Conservation (phyloP, 2,113 vertebrate genomes). For the Bolborhynchus lineola region DNA sequence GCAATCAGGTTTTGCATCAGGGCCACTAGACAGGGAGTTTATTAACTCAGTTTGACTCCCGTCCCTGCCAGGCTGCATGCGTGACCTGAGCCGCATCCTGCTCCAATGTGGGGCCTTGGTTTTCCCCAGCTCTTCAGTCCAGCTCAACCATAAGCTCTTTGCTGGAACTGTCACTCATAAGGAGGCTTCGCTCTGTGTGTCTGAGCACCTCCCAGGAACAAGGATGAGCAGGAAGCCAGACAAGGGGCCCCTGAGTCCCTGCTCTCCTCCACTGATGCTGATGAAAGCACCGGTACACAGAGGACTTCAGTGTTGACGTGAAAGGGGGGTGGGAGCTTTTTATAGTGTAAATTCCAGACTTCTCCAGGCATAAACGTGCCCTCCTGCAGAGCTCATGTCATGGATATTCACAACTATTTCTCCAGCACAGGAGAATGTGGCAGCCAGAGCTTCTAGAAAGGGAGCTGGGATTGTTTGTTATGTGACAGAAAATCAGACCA, state of each 20-base stretch:
- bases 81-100: neutral
- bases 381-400: neutral
- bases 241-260: accelerated
- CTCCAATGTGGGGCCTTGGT: neutral
- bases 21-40: neutral
- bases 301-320: neutral
- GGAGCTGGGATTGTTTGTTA: neutral
- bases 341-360: neutral
- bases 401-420: neutral
- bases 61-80: accelerated
- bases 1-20: neutral
- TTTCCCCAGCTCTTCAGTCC: neutral
- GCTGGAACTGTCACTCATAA: neutral
- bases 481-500: neutral
- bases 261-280: neutral
- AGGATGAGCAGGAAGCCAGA: neutral
- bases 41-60: neutral
- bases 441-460: neutral
- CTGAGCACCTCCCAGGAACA: neutral
- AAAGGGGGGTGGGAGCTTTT: neutral
- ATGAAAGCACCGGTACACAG: neutral
- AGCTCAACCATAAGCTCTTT: accelerated
- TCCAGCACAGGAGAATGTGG: neutral
- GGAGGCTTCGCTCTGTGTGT: neutral
- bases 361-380: accelerated